Percentiles rank a stretch among this genome's conserved stretches.
phyloP scores from a whole-genome alignment of 1,140 invertebrate genomes.

The Hormaphis cornu region DNA sequence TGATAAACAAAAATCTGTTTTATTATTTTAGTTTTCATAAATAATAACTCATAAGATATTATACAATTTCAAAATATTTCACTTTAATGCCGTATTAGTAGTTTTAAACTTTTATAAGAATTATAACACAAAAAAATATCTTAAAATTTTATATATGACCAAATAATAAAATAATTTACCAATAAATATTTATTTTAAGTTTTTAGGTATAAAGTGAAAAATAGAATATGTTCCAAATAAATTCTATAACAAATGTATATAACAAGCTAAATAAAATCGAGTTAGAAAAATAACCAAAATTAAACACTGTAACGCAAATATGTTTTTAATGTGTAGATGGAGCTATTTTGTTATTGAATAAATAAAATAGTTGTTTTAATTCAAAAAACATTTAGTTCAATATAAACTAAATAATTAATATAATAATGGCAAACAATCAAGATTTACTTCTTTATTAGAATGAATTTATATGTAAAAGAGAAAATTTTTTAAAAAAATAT shows the following conservation, averaged over 20 bases:
- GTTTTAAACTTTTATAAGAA: background rate
- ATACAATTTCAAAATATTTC: background rate
- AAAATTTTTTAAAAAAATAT: too few relatives aligned
- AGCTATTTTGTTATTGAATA: background rate
- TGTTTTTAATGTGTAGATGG: too few relatives aligned
- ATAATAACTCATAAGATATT: background rate
- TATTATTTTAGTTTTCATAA: background rate
- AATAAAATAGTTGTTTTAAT: too few relatives aligned
- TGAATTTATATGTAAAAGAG: too few relatives aligned
- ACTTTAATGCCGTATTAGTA: background rate
- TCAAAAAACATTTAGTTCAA: background rate
- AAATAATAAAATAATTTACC: too few relatives aligned
- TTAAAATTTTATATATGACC: background rate
- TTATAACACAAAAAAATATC: background rate
- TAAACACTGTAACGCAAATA: background rate
- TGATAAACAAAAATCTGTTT: too few relatives aligned
- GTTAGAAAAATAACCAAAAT: background rate
- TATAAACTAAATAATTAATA: too few relatives aligned
- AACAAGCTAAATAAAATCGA: background rate
- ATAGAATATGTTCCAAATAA: background rate
- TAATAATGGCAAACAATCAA: too few relatives aligned
- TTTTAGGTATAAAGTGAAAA: background rate
- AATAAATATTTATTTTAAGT: too few relatives aligned
- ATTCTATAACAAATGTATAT: background rate
- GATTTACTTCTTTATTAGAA: too few relatives aligned